Evolutionary conservation across 2,888 invertebrate genomes (phyloP).

Genomic region (Embidobia sp.): DNA sequence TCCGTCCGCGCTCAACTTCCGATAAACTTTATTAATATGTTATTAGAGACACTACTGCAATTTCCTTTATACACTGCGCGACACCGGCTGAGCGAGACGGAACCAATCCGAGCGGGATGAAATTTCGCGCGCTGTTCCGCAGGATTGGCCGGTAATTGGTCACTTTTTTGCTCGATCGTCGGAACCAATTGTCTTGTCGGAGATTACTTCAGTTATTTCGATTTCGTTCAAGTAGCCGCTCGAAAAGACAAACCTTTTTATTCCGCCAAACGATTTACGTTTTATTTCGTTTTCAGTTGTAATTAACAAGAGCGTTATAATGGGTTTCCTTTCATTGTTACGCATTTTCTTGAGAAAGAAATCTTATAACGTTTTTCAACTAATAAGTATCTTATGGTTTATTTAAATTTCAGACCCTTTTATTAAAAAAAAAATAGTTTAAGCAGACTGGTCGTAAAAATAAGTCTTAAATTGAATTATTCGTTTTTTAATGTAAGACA

Average conservation of each 20-base stretch:
- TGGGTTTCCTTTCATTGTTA: too few relatives aligned
- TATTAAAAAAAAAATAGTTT: too few relatives aligned
- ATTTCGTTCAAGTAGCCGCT: constrained; percentile 19
- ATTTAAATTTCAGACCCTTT: too few relatives aligned
- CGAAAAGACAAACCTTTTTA: constrained; percentile 15
- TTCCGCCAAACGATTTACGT: not conserved
- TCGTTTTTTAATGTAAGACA: too few relatives aligned
- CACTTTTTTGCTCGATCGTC: constrained; percentile 45
- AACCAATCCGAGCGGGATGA: constrained; percentile 10
- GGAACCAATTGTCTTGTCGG: constrained; percentile 42
- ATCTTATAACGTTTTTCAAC: too few relatives aligned
- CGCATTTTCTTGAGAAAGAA: too few relatives aligned
- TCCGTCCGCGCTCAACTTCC: constrained; percentile 48
- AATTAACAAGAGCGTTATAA: too few relatives aligned
- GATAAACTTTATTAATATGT: constrained; percentile 62
- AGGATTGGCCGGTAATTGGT: constrained; percentile 50
- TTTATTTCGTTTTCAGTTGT: too few relatives aligned
- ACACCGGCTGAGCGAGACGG: not conserved
- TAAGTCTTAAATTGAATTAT: too few relatives aligned
- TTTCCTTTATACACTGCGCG: constrained; percentile 44
- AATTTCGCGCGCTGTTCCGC: constrained; percentile 40
- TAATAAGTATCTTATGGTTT: too few relatives aligned
- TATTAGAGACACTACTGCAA: constrained; percentile 44
- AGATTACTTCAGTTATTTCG: constrained; percentile 35
- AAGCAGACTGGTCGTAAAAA: too few relatives aligned